Evolutionary conservation across 1,140 invertebrate genomes (phyloP).

Genomic region (Apis florea): DNA sequence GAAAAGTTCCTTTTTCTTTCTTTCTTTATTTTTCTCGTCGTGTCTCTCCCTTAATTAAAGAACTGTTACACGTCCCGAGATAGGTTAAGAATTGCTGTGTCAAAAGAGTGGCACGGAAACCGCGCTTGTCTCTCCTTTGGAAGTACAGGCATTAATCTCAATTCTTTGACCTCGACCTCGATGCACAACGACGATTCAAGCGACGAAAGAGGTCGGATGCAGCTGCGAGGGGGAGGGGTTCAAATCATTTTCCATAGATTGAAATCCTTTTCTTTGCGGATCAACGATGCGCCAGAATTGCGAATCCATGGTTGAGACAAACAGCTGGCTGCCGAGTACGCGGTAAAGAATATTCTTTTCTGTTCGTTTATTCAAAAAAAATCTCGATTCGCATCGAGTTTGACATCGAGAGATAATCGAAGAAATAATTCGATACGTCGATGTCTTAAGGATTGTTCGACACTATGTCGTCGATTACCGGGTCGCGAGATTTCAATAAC

Average conservation of each 20-base stretch:
- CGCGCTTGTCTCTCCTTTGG: background rate
- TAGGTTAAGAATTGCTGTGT: background rate
- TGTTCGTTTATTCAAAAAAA: background rate
- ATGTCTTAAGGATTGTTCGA: background rate
- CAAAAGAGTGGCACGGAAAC: constrained; percentile 5
- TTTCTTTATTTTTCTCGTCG: background rate
- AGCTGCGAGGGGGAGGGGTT: background rate
- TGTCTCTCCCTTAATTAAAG: background rate
- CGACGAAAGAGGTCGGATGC: constrained; percentile 21
- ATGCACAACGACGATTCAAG: constrained; percentile 23
- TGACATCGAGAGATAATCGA: background rate
- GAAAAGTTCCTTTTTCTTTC: background rate
- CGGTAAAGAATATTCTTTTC: background rate
- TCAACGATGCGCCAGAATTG: background rate
- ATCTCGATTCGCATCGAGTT: no score
- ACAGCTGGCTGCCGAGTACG: background rate
- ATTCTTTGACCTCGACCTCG: constrained; percentile 46
- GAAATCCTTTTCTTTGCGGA: constrained; percentile 15
- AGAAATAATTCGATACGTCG: background rate
- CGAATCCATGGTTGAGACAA: background rate
- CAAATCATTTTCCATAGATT: constrained; percentile 33
- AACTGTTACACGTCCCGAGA: background rate
- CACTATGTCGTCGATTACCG: constrained; percentile 7
- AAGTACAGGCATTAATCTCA: constrained; percentile 35
- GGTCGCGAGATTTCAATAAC: constrained; percentile 26